A percentile compares a stretch with the other conserved stretches of the same genome.
These are phyloP conservation scores for Epinotia demarniana DNA, from an alignment of 2,888 invertebrate species.

Conservation along the genomic window DNA sequence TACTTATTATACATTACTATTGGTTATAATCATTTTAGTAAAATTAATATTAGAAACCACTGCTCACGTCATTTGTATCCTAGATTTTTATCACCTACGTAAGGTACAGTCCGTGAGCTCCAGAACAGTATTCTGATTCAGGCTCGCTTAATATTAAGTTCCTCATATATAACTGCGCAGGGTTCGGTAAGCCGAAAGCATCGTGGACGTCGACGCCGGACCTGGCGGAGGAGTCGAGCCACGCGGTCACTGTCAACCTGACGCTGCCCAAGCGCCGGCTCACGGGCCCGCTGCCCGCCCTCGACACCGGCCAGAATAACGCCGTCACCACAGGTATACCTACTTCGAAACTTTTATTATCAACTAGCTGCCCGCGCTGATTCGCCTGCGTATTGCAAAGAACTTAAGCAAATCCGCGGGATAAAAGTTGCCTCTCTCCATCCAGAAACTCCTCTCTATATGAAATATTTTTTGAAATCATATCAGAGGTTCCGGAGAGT, in stretches of 20 bases:
- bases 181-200: conserved; percentile 77
- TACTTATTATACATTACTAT: too few species aligned
- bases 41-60: too few species aligned
- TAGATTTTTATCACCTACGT: too few species aligned
- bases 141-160: neutral
- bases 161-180: conserved; percentile 51
- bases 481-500: too few species aligned
- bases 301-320: conserved; percentile 81
- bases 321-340: conserved; percentile 47
- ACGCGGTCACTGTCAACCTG: conserved; percentile 88
- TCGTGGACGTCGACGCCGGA: conserved; percentile 95
- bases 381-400: neutral
- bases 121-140: too few species aligned
- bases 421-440: too few species aligned
- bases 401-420: too few species aligned
- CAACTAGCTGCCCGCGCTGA: neutral
- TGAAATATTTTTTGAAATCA: too few species aligned
- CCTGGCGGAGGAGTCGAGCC: conserved; percentile 86
- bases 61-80: too few species aligned
- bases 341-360: neutral
- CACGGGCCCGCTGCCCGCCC: conserved; percentile 82
- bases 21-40: too few species aligned
- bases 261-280: conserved; percentile 87
- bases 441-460: too few species aligned
- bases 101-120: too few species aligned